Evolutionary conservation across 2,888 invertebrate species (phyloP).

Genomic region (Dicyrtoma fusca): DNA sequence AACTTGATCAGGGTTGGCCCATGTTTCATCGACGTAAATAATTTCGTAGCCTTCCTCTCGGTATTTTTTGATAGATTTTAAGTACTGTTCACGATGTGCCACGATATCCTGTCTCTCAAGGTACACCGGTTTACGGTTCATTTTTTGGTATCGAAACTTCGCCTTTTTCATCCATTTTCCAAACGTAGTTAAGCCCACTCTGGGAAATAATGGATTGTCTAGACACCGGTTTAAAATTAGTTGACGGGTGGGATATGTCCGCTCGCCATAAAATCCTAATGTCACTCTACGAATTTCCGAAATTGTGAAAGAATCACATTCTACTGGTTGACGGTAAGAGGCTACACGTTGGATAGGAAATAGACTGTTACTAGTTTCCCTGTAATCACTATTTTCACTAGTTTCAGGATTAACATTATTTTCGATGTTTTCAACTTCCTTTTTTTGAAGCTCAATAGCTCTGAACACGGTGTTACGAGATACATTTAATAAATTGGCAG

Average conservation of each 20-base stretch:
- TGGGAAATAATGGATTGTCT: neutral
- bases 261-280: too few relatives aligned
- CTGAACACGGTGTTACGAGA: too few relatives aligned
- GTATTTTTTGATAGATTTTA: neutral
- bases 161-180: neutral
- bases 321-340: too few relatives aligned
- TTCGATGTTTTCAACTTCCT: too few relatives aligned
- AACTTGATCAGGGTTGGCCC: conserved; percentile 8
- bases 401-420: too few relatives aligned
- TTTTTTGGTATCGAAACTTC: conserved; percentile 5
- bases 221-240: neutral
- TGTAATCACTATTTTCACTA: too few relatives aligned
- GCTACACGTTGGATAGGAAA: too few relatives aligned
- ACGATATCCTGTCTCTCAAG: conserved; percentile 2
- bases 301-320: too few relatives aligned
- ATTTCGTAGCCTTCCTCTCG: conserved; percentile 2
- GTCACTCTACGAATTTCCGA: too few relatives aligned
- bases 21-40: conserved; percentile 1
- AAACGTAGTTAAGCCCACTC: neutral
- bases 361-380: too few relatives aligned
- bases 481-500: too few relatives aligned
- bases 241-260: conserved; percentile 36
- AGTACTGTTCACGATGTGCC: neutral
- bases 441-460: too few relatives aligned
- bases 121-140: conserved; percentile 1